A percentile compares a stretch with the other conserved stretches of the same genome.
These are phyloP conservation scores for Melinaea marsaeus DNA, from an alignment of 2,888 invertebrate species.

Conservation along the genomic window DNA sequence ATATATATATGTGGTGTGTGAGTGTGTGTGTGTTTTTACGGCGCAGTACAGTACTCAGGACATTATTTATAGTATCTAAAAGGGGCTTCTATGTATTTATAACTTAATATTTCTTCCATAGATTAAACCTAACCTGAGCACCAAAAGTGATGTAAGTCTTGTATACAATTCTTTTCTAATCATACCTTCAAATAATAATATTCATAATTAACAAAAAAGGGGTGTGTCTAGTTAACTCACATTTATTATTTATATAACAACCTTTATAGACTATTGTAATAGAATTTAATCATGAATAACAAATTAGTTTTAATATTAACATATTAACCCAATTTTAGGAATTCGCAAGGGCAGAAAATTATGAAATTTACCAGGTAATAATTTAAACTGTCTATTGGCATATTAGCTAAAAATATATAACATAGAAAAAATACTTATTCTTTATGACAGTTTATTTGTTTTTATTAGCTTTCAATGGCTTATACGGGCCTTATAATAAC, in stretches of 20 bases:
- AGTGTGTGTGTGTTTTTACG: neutral
- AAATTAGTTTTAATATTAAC: constrained; percentile 12
- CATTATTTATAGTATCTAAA: neutral
- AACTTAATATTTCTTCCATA: constrained; percentile 32
- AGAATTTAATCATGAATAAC: neutral
- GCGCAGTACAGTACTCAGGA: neutral
- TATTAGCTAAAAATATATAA: neutral
- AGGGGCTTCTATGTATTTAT: constrained; percentile 9
- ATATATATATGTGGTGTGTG: too few relatives aligned
- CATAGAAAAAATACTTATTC: neutral
- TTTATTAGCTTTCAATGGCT: too few relatives aligned
- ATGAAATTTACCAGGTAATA: constrained; percentile 17
- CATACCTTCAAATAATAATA: neutral
- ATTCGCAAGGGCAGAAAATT: constrained; percentile 22
- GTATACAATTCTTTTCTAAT: constrained; percentile 8
- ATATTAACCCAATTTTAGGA: constrained; percentile 22
- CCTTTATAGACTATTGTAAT: constrained; percentile 3
- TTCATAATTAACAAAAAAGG: neutral
- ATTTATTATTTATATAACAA: neutral
- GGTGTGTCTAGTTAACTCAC: neutral
- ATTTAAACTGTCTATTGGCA: neutral
- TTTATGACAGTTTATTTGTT: too few relatives aligned
- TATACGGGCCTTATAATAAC: too few relatives aligned
- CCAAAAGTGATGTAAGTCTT: constrained; percentile 27
- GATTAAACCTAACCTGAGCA: constrained; percentile 26